phyloP scores from a whole-genome alignment of 2,797 vertebrate species.

The Odontamblyopus rebecca region DNA sequence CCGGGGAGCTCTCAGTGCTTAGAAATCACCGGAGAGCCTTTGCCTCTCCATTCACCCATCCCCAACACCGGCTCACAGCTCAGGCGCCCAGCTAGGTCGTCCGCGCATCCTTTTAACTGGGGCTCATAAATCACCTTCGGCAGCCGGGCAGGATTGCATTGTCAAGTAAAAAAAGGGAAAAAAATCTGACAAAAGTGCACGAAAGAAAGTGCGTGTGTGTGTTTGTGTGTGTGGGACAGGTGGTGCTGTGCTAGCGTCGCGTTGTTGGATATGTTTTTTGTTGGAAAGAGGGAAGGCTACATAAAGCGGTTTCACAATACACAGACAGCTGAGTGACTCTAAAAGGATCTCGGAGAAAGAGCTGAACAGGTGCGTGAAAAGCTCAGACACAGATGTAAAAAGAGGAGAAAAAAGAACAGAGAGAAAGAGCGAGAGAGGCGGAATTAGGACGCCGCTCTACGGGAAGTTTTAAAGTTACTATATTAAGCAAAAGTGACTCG shows the following conservation, averaged over 20 bases:
- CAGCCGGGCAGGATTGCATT: slow-evolving; percentile 68
- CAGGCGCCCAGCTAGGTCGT: slow-evolving; percentile 34
- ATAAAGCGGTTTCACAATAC: slow-evolving; percentile 43
- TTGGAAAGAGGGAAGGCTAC: slow-evolving; percentile 33
- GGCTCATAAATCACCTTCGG: slow-evolving; percentile 73
- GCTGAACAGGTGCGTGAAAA: slow-evolving; percentile 56
- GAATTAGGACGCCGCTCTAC: slow-evolving; percentile 38
- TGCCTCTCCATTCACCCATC: slow-evolving; percentile 48
- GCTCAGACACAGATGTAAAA: slow-evolving; percentile 50
- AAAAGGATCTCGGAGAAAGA: slow-evolving; percentile 49
- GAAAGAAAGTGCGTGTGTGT: slow-evolving; percentile 17
- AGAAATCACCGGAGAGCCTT: slow-evolving; percentile 58
- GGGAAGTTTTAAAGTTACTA: neutral
- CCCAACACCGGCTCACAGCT: slow-evolving; percentile 16
- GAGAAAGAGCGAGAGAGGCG: slow-evolving; percentile 25
- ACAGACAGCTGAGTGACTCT: slow-evolving; percentile 55
- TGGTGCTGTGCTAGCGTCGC: slow-evolving; percentile 57
- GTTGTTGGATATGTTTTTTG: slow-evolving; percentile 38
- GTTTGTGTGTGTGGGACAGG: slow-evolving; percentile 49
- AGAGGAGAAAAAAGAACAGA: slow-evolving; percentile 12
- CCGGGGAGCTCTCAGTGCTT: slow-evolving; percentile 59
- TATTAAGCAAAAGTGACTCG: too few species aligned
- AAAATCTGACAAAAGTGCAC: slow-evolving; percentile 14
- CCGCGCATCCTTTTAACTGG: slow-evolving; percentile 64
- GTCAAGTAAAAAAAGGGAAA: slow-evolving; percentile 41